phyloP scores from a whole-genome alignment of 2,113 vertebrate genomes.

The Callaeas wilsoni region DNA sequence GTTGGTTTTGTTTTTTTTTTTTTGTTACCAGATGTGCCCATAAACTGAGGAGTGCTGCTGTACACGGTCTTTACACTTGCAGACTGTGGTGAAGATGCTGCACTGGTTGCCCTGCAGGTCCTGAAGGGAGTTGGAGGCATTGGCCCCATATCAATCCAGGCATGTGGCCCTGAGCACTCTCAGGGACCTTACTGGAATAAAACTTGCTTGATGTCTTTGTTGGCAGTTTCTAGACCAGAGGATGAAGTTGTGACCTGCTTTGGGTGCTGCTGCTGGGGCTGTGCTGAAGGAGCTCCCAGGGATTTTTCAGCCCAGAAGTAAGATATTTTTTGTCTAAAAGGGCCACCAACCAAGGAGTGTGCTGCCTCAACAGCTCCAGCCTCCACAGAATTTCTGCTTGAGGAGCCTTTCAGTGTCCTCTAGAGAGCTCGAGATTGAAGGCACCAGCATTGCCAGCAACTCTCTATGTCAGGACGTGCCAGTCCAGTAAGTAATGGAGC shows the following conservation, averaged over 20 bases:
- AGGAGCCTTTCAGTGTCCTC: neutral
- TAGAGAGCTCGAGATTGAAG: neutral
- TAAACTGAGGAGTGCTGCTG: neutral
- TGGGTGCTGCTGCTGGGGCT: neutral
- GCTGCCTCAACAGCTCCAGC: neutral
- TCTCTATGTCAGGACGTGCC: neutral
- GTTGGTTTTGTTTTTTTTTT: neutral
- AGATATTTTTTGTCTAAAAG: neutral
- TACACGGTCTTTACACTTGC: accelerated
- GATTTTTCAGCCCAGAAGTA: neutral
- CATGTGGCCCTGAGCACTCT: accelerated
- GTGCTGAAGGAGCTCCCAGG: neutral
- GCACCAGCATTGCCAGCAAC: neutral
- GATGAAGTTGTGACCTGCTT: neutral
- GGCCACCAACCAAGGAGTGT: neutral
- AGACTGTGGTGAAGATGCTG: neutral
- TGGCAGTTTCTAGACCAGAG: neutral
- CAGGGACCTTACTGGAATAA: neutral
- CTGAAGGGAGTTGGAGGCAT: neutral
- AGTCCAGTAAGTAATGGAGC: neutral
- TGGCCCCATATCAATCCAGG: accelerated
- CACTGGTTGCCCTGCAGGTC: neutral
- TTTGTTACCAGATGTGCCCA: neutral
- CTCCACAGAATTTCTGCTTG: neutral
- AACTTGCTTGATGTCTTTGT: neutral